phyloP scores from a whole-genome alignment of 1,140 invertebrate species.

The Scylla paramamosain region DNA sequence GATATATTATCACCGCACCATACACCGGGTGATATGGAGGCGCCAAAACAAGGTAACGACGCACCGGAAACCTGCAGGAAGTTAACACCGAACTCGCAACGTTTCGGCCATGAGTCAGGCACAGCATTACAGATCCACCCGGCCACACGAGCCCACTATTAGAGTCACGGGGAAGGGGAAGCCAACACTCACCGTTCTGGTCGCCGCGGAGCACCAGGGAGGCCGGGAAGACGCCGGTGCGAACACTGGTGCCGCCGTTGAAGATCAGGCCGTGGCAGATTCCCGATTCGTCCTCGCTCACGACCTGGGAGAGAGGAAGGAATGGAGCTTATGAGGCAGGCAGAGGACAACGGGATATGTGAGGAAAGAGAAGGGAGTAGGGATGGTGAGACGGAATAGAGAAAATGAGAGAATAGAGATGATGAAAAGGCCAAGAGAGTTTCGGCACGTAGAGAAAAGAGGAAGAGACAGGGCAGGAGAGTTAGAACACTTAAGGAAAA shows the following conservation, averaged over 20 bases:
- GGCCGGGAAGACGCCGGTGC: slow-evolving; percentile 58
- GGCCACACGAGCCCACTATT: too few species aligned
- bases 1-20: too few species aligned
- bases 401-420: not conserved
- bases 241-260: slow-evolving; percentile 59
- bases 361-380: not conserved
- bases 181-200: slow-evolving; percentile 10
- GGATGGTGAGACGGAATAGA: too few species aligned
- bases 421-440: not conserved
- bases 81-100: too few species aligned
- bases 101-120: too few species aligned
- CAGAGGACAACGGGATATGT: not conserved
- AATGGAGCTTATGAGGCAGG: not conserved
- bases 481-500: not conserved
- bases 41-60: too few species aligned
- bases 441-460: not conserved
- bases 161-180: too few species aligned
- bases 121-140: too few species aligned
- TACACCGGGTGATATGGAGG: too few species aligned
- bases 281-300: slow-evolving; percentile 50
- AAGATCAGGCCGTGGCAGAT: slow-evolving; percentile 41
- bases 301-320: not conserved
- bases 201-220: slow-evolving; percentile 49
- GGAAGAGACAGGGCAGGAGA: not conserved
- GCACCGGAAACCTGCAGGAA: too few species aligned